Evolutionary conservation across 1,140 invertebrate genomes (phyloP), one percentile per base, ranked within the genome.

Genomic region (Carcinoscorpius rotundicauda): DNA sequence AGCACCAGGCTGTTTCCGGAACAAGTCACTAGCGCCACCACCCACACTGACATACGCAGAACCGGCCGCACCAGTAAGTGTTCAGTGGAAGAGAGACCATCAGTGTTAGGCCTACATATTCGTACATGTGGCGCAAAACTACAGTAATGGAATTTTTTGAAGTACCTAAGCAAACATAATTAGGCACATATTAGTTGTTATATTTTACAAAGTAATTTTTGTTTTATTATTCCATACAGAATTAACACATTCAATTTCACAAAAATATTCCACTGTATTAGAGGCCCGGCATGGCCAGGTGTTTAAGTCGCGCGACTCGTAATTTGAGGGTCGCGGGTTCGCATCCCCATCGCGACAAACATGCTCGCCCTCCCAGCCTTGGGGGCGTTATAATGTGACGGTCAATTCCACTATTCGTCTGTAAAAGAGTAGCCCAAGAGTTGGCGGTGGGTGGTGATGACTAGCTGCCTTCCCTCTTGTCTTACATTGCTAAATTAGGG

Each of bases 61-160:
- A 83, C 71, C 9, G 80, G 78, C 71, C 82, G 83, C 51, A 76
- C 81, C 3, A 89, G 71, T 4, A 89, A 76, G 73, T 88, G 78
- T 51, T 81, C 74, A n/a, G 81, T 76, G 29, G 64, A 66, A 6
- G 61, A 64, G 10, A 66, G 49, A 29, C 86, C 86, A 72, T 88
- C 85, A 5, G 81, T 82, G 6, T 79, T 76, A 3, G 87, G 86
- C 62, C 76, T 76, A 71, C 87, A 89, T 66, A 80, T 77, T 58
- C 75, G 71, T 1, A 86, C 82, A 52, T 78, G 76, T 1, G 82
- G 81, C 4, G 81, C 82, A 71, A 82, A 85, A 3, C 78, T 76
- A 69, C 87, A 88, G 72, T 85, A 86, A 66, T 83, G 80, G 72
- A 87, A 88, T 58, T 81, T 82, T 70, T 85, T 82, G 68, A 87